phyloP scores from a whole-genome alignment of 1,140 invertebrate species.

The Drosophila lacteicornis region DNA sequence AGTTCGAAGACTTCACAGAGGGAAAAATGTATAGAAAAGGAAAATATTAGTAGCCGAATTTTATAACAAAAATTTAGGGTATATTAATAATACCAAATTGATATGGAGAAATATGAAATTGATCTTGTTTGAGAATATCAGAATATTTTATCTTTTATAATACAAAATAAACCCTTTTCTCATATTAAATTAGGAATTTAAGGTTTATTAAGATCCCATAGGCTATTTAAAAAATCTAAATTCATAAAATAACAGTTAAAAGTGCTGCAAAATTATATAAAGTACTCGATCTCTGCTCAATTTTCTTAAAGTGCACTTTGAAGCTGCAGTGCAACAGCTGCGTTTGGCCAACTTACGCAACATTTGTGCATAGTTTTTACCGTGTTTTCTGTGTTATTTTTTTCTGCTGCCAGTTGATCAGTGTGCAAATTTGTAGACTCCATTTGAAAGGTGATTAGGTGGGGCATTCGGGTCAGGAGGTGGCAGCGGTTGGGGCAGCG shows the following conservation, averaged over 20 bases:
- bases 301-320: constrained; percentile 8
- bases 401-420: constrained; percentile 17
- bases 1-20: not conserved
- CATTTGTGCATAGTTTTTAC: constrained; percentile 28
- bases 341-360: constrained; percentile 62
- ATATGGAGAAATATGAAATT: not conserved
- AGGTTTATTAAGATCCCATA: too few relatives aligned
- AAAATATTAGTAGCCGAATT: not conserved
- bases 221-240: too few relatives aligned
- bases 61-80: not conserved
- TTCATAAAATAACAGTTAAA: too few relatives aligned
- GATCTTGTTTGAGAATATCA: not conserved
- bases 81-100: not conserved
- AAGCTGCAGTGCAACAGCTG: constrained; percentile 38
- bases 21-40: not conserved
- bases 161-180: not conserved
- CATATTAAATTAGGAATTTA: not conserved
- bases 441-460: constrained; percentile 59
- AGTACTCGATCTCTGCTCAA: not conserved
- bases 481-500: too few relatives aligned
- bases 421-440: constrained; percentile 52
- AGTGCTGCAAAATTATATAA: too few relatives aligned
- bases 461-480: not conserved
- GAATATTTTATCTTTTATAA: not conserved
- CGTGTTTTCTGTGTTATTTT: constrained; percentile 5